A percentile compares a stretch with the other conserved stretches of the same genome.
Conservation (phyloP, 2,888 invertebrate species). For the Drosophila nr. perissopoda region DNA sequence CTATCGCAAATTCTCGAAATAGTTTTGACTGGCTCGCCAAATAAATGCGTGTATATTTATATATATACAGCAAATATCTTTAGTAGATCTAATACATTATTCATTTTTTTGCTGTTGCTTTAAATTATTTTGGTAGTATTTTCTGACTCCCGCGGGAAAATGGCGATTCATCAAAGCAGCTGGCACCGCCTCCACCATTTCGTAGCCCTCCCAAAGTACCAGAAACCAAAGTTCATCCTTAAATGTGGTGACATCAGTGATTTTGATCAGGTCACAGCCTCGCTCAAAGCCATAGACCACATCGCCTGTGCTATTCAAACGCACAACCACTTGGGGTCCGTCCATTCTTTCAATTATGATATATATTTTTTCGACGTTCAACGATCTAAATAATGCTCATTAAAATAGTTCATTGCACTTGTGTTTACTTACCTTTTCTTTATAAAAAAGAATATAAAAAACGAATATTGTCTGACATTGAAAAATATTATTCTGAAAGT, state of each 20-base stretch:
- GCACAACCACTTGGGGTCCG: conserved; percentile 12
- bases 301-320: conserved; percentile 1
- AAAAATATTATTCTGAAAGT: background rate
- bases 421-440: background rate
- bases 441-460: background rate
- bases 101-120: background rate
- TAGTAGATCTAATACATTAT: background rate
- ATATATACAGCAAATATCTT: background rate
- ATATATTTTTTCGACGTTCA: background rate
- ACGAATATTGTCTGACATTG: background rate
- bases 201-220: conserved; percentile 16
- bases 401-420: background rate
- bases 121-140: background rate
- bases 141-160: background rate
- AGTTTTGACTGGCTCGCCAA: background rate
- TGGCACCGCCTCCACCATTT: conserved; percentile 15
- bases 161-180: background rate
- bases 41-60: background rate
- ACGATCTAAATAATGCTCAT: background rate
- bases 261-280: conserved; percentile 8
- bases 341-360: conserved; percentile 4
- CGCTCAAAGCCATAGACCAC: conserved; percentile 12
- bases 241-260: background rate
- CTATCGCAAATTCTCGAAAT: background rate
- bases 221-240: conserved; percentile 5